Conservation (phyloP, 2,888 invertebrate genomes). For the Frankliniella fusca region DNA sequence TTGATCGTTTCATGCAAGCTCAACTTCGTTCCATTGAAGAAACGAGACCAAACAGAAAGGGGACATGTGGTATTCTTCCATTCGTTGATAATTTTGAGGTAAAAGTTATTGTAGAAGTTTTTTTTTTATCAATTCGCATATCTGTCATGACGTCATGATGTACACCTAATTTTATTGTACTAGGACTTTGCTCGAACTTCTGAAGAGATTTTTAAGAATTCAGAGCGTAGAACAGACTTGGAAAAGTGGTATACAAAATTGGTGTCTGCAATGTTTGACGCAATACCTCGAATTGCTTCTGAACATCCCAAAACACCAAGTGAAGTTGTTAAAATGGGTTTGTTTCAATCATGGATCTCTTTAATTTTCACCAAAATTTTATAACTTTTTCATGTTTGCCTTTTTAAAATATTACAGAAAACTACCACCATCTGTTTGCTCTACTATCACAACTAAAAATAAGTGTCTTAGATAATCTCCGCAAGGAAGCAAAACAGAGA, state of each 20-base stretch:
- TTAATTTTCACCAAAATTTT: background rate
- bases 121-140: background rate
- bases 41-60: slow-evolving; percentile 64
- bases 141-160: background rate
- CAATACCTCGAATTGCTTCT: slow-evolving; percentile 68
- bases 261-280: slow-evolving; percentile 78
- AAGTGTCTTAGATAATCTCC: slow-evolving; percentile 75
- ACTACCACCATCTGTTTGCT: slow-evolving; percentile 90
- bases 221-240: slow-evolving; percentile 81
- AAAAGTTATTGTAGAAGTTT: slow-evolving; percentile 29
- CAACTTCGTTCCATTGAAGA: slow-evolving; percentile 78
- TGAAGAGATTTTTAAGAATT: slow-evolving; percentile 80
- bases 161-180: slow-evolving; percentile 30
- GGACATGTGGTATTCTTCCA: slow-evolving; percentile 83
- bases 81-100: slow-evolving; percentile 86
- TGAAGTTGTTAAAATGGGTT: slow-evolving; percentile 86
- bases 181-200: slow-evolving; percentile 77
- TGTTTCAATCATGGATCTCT: slow-evolving; percentile 34
- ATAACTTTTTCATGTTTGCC: background rate
- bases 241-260: slow-evolving; percentile 86
- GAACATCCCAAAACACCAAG: slow-evolving; percentile 90
- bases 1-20: slow-evolving; percentile 85
- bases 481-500: slow-evolving; percentile 84
- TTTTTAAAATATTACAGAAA: slow-evolving; percentile 59
- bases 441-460: slow-evolving; percentile 85